These are phyloP conservation scores for Bombus affinis DNA, from an alignment of 1,140 invertebrate species.

Conservation along the genomic window DNA sequence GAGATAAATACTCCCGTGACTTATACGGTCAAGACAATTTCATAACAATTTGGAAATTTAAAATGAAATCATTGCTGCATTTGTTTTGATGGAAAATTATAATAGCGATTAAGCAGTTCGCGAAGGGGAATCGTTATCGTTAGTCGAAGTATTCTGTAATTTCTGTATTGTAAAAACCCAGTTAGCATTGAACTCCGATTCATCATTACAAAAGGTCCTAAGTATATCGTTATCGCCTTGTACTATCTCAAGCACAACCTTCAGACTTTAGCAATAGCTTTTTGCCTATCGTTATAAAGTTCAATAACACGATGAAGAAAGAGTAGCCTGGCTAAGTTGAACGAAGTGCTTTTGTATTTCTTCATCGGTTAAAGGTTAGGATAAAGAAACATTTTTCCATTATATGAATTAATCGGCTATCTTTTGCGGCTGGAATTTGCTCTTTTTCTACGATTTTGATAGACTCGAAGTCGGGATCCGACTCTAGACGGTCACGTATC, in stretches of 20 bases:
- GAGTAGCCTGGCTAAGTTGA: not conserved
- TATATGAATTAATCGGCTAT: not conserved
- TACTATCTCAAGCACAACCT: not conserved
- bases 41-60: not conserved
- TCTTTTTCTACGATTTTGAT: not conserved
- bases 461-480: not conserved
- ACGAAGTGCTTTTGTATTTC: not conserved
- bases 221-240: not conserved
- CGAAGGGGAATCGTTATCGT: not conserved
- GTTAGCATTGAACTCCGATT: not conserved
- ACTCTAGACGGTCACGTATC: slow-evolving; percentile 44
- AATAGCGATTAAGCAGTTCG: not conserved
- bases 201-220: not conserved
- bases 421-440: no score
- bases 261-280: not conserved
- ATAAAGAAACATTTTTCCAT: no score
- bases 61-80: not conserved
- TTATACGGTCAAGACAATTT: not conserved
- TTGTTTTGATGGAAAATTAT: not conserved
- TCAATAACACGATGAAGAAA: not conserved
- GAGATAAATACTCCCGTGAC: not conserved
- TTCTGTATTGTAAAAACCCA: not conserved
- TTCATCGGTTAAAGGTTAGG: not conserved
- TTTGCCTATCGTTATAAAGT: not conserved
- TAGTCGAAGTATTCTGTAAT: not conserved